Evolutionary conservation across 2,113 vertebrate genomes (phyloP).

Genomic region (Heliornis fulica): DNA sequence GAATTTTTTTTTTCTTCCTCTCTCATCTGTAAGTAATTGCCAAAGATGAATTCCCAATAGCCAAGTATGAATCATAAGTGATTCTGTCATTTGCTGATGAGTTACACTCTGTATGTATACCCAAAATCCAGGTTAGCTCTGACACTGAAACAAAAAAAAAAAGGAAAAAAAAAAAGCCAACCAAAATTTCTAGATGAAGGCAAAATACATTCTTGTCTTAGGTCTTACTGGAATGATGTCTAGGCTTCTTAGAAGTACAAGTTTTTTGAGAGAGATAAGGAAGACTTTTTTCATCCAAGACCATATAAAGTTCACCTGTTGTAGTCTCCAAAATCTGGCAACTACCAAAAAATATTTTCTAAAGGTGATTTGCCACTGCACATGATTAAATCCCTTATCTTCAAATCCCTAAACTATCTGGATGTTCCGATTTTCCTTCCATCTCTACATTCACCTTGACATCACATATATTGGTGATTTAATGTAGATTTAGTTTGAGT

Average conservation of each 20-base stretch:
- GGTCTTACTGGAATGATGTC: neutral
- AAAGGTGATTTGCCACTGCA: constrained; percentile 24
- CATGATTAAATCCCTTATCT: constrained; percentile 42
- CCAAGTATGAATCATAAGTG: neutral
- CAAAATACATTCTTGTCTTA: neutral
- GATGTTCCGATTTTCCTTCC: constrained; percentile 31
- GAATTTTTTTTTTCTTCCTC: neutral
- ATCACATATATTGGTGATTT: constrained; percentile 62
- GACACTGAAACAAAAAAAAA: neutral
- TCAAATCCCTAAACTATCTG: constrained; percentile 32
- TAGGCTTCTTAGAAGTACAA: neutral
- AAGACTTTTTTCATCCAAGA: neutral
- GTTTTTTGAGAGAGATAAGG: neutral
- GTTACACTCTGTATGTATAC: neutral
- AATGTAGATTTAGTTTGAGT: constrained; percentile 38
- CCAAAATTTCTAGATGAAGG: neutral
- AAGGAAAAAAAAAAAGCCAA: neutral
- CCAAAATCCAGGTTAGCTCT: neutral
- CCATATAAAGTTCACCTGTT: neutral
- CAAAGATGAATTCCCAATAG: neutral
- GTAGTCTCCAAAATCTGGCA: neutral
- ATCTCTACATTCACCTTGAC: constrained; percentile 37
- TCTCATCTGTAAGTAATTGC: neutral
- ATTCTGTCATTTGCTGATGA: neutral
- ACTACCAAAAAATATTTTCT: neutral